Percentiles rank a stretch among this genome's conserved stretches.
phyloP scores from a whole-genome alignment of 2,888 invertebrate genomes.

The Caenorhabditis sinica region DNA sequence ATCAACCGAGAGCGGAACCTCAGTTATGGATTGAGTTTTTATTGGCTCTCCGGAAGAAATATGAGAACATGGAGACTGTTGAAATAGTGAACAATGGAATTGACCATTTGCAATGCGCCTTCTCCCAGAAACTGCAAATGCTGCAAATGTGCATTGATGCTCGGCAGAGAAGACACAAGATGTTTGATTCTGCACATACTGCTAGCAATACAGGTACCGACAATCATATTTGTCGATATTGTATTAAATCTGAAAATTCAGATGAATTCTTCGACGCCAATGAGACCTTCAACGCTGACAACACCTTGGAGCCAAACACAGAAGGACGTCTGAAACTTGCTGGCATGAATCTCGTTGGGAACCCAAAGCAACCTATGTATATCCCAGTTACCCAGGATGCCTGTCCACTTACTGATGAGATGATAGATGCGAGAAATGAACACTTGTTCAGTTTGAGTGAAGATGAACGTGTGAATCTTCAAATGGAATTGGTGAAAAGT shows the following conservation, averaged over 20 bases:
- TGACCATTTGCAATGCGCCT: conserved; percentile 87
- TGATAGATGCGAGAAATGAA: conserved; percentile 94
- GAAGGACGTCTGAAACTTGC: conserved; percentile 26
- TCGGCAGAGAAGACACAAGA: conserved; percentile 80
- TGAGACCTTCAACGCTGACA: conserved; percentile 65
- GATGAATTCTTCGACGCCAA: conserved; percentile 89
- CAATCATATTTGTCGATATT: no score
- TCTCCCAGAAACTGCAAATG: conserved; percentile 95
- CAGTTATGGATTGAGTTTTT: conserved; percentile 92
- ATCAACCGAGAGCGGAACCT: conserved; percentile 45
- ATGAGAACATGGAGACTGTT: conserved; percentile 90
- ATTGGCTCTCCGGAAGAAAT: conserved; percentile 92
- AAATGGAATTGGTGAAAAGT: conserved; percentile 94
- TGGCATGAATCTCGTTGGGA: conserved; percentile 32
- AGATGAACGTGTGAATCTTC: conserved; percentile 93
- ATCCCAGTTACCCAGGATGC: conserved; percentile 93
- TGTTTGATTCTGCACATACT: conserved; percentile 59
- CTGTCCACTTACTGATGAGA: conserved; percentile 97
- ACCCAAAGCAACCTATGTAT: conserved; percentile 88
- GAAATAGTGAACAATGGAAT: conserved; percentile 86
- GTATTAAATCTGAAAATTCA: conserved; percentile 14
- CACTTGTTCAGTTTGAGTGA: conserved; percentile 92
- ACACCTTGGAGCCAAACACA: neutral
- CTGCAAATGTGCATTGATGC: conserved; percentile 87
- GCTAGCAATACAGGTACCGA: conserved; percentile 15